Base-by-base conservation (phyloP, 2,797 vertebrate species). In the Vireo griseus region DNA sequence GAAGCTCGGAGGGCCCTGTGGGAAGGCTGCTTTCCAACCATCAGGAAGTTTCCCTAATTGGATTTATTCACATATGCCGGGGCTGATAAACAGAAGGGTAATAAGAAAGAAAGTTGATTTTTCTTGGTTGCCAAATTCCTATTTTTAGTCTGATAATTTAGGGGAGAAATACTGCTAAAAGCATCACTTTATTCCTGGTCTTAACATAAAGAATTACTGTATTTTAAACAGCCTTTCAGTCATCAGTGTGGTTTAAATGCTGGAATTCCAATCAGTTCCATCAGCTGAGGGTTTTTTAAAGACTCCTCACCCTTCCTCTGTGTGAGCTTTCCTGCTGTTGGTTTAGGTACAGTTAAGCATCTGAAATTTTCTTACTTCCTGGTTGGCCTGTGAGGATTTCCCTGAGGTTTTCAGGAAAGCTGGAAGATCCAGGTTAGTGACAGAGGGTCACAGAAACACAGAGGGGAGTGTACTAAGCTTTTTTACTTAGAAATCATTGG, bases 1-100 rank as follows among this genome's bases (percentile, higher is more conserved):
- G 3, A 37, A 66, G 68, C 73, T 39, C 7, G 0, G 9, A n/a
- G 68, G 74, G 80, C 93, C 72, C 76, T 52, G 47, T 5, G 7
- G 51, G 48, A 90, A 82, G 37, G 54, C 90, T 73, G 58, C 75
- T 95, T 95, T 88, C 75, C 63, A 90, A 54, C 73, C 88, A 40
- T 87, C 58, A 25, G 24, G 35, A 78, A 55, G 50, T 80, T 92
- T 63, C 87, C 67, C 61, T 97, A 94, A 96, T 95, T 97, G 90
- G 93, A 96, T 96, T 97, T 93, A 37, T 85, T 75, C 75, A 47
- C 94, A 54, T 88, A 50, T 88, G 90, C 78, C 89, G 68, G 44
- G 48, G 45, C 80, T 86, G 93, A 95, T 96, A 96, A 95, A 87
- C 83, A 90, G 75, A 72, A 93, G 82, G 81, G 82, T 95, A 94